Base-by-base conservation (phyloP, 1,140 invertebrate genomes). In the Elymnias hypermnestra region DNA sequence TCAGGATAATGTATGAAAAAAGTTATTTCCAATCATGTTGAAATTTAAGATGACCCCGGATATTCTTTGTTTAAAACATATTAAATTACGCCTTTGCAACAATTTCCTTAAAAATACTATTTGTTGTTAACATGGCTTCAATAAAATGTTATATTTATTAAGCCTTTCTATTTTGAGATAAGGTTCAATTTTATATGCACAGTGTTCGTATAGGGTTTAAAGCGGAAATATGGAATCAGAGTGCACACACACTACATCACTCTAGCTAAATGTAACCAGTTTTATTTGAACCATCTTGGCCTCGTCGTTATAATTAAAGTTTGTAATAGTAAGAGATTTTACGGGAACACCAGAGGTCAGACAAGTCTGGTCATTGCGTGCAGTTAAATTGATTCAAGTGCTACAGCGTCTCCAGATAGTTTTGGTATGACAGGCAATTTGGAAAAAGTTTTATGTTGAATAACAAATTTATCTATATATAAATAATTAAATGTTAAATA, bases 161-260 rank as follows among this genome's bases (percentile, higher is more conserved):
- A n/a, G n/a, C n/a, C 42, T 63, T 58, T 39, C 2, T 1, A 1
- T 10, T 35, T 25, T 33, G 29, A 33, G 14, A 23, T 64, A 72
- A 26, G 54, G 63, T 62, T 35, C 31, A 62, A 55, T 56, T 63
- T 76, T 18, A 47, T 52, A 41, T 18, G 15, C 35, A 17, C 41
- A 31, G 21, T 38, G 46, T 47, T 62, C 43, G 43, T 55, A 58
- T 73, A 73, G 76, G 76, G 75, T 68, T 76, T 63, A 57, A 50
- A 75, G 66, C 81, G 81, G 81, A 84, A 82, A 76, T 74, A 66
- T 65, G 66, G 71, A 74, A 79, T 83, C 75, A 83, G 68, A 71
- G 72, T 74, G 67, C 61, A 66, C 62, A 63, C 67, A 71, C 64
- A 71, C 56, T 63, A 61, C 60, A 66, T 66, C 69, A 52, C 66